Base-by-base conservation (phyloP, 2,888 invertebrate species). In the Cactoblastis cactorum region DNA sequence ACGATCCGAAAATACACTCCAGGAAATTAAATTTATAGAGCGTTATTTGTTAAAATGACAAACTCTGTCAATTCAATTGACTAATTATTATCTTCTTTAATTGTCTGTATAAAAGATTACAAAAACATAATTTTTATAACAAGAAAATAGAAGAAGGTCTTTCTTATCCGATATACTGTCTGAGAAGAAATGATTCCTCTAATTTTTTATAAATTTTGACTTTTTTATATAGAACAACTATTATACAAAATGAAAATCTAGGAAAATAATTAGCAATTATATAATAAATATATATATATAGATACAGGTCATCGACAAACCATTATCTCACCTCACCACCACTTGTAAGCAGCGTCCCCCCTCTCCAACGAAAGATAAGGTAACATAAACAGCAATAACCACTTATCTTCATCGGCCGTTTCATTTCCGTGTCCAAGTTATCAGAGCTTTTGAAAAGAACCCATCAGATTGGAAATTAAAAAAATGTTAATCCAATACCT, bases 381-480 rank as follows among this genome's bases (percentile, higher is more conserved):
- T 71, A 71, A 67, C 68, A 66, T 69, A 70, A 69, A 70, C 65
- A 69, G 69, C 71, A 80, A 80, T 81, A 80, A 78, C 70, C 77
- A 79, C 75, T 79, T 80, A 81, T 80, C 80, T 79, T 70, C 77
- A 78, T 80, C 68, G 71, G 63, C 67, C 65, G 66, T 74, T 75
- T 77, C 74, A 77, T 80, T 80, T 77, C 75, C 74, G 68, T 65
- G 69, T 73, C 67, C 72, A 66, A 73, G 62, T 72, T 79, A 77
- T 78, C 77, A 71, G 63, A 65, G 67, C 67, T 70, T 73, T 77
- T 43, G 43, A 43, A 43, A 28, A 32, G 24, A 43, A 41, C 41
- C 24, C 28, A 32, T 15, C 15, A 12, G 28, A 17, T 11, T 43
- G 28, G 11, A 43, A 11, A 28, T 43, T 43, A 43, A 32, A 11